Percentiles rank a stretch among this genome's conserved stretches.
Conservation (phyloP, 2,888 invertebrate genomes). For the Drosophila anomalata region DNA sequence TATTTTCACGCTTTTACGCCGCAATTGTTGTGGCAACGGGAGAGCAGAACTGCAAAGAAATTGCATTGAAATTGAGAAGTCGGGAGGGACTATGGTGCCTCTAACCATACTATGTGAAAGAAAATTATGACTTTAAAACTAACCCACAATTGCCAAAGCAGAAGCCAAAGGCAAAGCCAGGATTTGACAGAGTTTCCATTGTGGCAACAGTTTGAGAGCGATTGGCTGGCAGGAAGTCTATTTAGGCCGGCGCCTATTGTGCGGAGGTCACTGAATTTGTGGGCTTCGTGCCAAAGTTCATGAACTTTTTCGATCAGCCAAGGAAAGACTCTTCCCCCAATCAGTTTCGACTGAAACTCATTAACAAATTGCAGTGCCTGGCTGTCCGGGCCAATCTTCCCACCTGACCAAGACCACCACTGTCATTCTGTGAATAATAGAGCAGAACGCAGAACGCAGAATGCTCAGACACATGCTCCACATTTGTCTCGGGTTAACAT, state of each 20-base stretch:
- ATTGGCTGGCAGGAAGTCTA: slow-evolving; percentile 43
- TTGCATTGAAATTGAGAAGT: slow-evolving; percentile 53
- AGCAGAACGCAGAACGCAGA: slow-evolving; percentile 17
- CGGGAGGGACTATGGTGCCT: slow-evolving; percentile 6
- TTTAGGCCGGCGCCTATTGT: slow-evolving; percentile 73
- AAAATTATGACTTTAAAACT: slow-evolving; percentile 71
- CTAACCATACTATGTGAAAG: slow-evolving; percentile 43
- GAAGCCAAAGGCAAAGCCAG: not conserved
- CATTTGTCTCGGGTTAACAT: slow-evolving; percentile 60
- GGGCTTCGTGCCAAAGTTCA: slow-evolving; percentile 64
- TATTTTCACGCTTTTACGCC: slow-evolving; percentile 79
- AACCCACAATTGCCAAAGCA: slow-evolving; percentile 57
- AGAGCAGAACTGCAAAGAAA: slow-evolving; percentile 30
- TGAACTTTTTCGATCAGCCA: slow-evolving; percentile 57
- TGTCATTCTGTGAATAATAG: slow-evolving; percentile 48
- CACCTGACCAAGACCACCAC: slow-evolving; percentile 60
- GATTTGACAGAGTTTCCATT: slow-evolving; percentile 33
- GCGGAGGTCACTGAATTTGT: slow-evolving; percentile 61
- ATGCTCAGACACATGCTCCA: slow-evolving; percentile 49
- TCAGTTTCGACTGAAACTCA: slow-evolving; percentile 58
- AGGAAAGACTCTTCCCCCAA: not conserved
- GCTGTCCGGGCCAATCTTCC: slow-evolving; percentile 51
- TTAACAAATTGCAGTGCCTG: slow-evolving; percentile 70
- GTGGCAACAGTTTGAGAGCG: slow-evolving; percentile 63
- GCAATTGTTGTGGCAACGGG: slow-evolving; percentile 73